Base-by-base conservation (phyloP, 2,888 invertebrate genomes). In the Apamea anceps region DNA sequence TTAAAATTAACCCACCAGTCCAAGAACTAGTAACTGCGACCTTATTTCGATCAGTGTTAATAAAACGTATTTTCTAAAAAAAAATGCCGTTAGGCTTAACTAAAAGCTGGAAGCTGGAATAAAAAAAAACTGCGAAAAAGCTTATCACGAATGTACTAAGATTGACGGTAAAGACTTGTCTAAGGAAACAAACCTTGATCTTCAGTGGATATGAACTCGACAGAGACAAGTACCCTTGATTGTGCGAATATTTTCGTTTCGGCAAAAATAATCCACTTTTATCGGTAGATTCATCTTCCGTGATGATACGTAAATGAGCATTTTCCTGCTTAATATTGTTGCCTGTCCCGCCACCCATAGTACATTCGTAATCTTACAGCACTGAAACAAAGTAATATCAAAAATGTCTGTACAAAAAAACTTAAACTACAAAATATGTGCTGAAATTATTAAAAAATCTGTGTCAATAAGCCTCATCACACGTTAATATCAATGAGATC, bases 401-500 rank as follows among this genome's bases (percentile, higher is more conserved):
- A 86, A 85, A 85, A 92, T 91, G 87, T 93, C 94, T 95, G 94
- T 94, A 95, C 94, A 95, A 92, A 93, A 93, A 90, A 90, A 93
- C 93, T 93, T 93, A 93, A 91, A 51, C 77, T 84, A 90, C 90
- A 90, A 91, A 92, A 90, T 91, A 88, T 93, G 91, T 93, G 93
- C 91, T 92, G 87, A 85, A 90, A 91, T 92, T 85, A 87, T 89
- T 70, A 86, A 89, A 90, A 91, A 87, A 81, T 72, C 77, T 87
- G 91, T 91, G 90, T 92, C 91, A 92, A 91, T 91, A 93, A 95
- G 95, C 95, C 95, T 96, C 96, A 93, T 94, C 92, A 94, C 93
- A 93, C 90, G 91, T 92, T 91, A 92, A 93, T 91, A 93, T 93
- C 94, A 94, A 92, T 95, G 95, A 95, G 95, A 95, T 95, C 95